These are phyloP conservation scores for Borostomias antarcticus DNA, from an alignment of 2,797 vertebrate genomes.

Conservation along the genomic window DNA sequence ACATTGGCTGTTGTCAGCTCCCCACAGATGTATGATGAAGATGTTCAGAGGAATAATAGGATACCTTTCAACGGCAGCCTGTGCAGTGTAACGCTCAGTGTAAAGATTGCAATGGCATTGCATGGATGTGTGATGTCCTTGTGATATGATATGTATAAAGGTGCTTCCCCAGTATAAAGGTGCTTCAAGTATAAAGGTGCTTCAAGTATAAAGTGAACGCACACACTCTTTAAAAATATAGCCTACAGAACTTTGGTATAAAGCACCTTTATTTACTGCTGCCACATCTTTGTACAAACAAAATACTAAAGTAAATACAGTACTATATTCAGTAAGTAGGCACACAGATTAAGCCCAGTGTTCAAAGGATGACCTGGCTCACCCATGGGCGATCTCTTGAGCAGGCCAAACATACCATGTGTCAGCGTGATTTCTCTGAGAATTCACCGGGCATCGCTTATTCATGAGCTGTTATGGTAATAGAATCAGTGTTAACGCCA, in stretches of 20 bases:
- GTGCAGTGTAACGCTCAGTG: not conserved
- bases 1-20: conserved; percentile 21
- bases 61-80: not conserved
- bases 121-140: not conserved
- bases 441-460: not conserved
- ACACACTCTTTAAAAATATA: no score
- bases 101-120: not conserved
- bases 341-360: not conserved
- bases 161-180: no score
- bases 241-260: no score
- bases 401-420: not conserved
- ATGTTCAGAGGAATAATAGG: conserved; percentile 39
- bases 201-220: no score
- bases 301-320: not conserved
- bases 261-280: not conserved
- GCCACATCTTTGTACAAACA: not conserved
- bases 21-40: conserved; percentile 27
- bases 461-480: conserved; percentile 31
- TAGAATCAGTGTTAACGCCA: conserved; percentile 30
- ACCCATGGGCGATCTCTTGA: not conserved
- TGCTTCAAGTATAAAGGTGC: no score
- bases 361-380: not conserved
- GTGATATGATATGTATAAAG: not conserved
- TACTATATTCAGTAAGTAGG: not conserved
- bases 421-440: not conserved